Percentiles rank a stretch among this genome's conserved stretches.
Conservation (phyloP, 1,140 invertebrate species). For the Drosophila bipectinata region DNA sequence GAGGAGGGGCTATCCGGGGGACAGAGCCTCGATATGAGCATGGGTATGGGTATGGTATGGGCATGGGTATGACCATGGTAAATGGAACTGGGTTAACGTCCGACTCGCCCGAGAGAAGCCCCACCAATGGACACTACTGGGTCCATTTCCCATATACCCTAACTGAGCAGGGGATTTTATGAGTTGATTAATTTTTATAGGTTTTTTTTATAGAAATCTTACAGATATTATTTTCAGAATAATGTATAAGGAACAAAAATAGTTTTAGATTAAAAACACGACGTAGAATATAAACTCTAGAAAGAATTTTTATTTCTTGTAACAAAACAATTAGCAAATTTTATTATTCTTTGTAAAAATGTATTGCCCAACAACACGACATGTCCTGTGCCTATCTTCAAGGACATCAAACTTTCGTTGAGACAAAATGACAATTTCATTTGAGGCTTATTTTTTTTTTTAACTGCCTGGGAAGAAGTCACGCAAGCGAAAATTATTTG, state of each 20-base stretch:
- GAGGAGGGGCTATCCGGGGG: neutral
- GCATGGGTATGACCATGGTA: constrained; percentile 28
- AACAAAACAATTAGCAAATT: constrained; percentile 11
- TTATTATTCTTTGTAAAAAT: neutral
- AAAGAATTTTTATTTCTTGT: neutral
- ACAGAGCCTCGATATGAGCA: neutral
- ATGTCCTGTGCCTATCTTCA: constrained; percentile 14
- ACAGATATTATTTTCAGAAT: too few relatives aligned
- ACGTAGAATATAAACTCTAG: neutral
- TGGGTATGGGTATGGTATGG: constrained; percentile 2
- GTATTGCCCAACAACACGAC: constrained; percentile 6
- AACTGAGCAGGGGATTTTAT: neutral
- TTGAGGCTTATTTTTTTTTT: constrained; percentile 1
- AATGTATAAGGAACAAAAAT: too few relatives aligned
- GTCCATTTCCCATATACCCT: constrained; percentile 28
- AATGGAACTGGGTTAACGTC: constrained; percentile 70
- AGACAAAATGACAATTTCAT: constrained; percentile 20
- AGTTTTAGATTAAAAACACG: too few relatives aligned
- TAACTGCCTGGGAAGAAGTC: constrained; percentile 40
- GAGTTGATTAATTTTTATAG: neutral
- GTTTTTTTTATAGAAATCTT: neutral
- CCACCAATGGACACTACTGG: constrained; percentile 30
- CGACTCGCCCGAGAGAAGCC: constrained; percentile 56
- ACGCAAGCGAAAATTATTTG: constrained; percentile 59
- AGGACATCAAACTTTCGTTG: constrained; percentile 31